Percentiles rank a stretch among this genome's conserved stretches.
phyloP scores from a whole-genome alignment of 2,797 vertebrate genomes.

The Amazona finschi region DNA sequence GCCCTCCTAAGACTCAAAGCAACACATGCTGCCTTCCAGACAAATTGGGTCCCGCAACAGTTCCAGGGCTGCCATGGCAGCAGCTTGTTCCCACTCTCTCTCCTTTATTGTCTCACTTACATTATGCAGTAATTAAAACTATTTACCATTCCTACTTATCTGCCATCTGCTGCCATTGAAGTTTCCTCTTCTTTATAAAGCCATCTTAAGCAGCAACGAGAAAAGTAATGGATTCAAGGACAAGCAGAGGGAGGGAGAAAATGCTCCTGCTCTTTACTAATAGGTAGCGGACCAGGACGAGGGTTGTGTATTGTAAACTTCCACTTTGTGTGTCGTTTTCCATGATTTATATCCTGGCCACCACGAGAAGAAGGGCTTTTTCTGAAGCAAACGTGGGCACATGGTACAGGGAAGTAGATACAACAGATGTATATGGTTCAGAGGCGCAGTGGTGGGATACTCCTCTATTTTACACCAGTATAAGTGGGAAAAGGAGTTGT shows the following conservation, averaged over 20 bases:
- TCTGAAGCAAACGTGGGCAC: neutral
- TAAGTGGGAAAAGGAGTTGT: neutral
- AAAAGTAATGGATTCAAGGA: conserved; percentile 32
- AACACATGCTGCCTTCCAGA: conserved; percentile 79
- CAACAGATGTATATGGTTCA: neutral
- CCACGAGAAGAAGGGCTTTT: fast-evolving
- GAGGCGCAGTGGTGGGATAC: fast-evolving
- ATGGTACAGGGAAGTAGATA: fast-evolving
- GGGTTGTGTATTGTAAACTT: neutral
- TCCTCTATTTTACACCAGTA: neutral
- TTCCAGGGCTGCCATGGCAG: conserved; percentile 71
- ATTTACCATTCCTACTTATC: conserved; percentile 87
- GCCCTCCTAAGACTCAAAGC: conserved; percentile 78
- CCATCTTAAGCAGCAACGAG: conserved; percentile 58
- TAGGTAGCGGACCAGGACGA: conserved; percentile 16
- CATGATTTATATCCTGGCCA: neutral
- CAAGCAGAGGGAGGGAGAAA: neutral
- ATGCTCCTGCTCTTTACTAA: conserved; percentile 34
- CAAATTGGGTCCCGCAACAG: conserved; percentile 78
- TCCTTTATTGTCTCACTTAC: conserved; percentile 84
- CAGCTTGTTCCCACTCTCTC: conserved; percentile 77
- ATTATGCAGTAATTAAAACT: conserved; percentile 90
- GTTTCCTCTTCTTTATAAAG: conserved; percentile 72
- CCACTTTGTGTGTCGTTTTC: fast-evolving
- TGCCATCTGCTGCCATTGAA: conserved; percentile 80